Base-by-base conservation (phyloP, 2,113 vertebrate species). In the Pholis gunnellus region DNA sequence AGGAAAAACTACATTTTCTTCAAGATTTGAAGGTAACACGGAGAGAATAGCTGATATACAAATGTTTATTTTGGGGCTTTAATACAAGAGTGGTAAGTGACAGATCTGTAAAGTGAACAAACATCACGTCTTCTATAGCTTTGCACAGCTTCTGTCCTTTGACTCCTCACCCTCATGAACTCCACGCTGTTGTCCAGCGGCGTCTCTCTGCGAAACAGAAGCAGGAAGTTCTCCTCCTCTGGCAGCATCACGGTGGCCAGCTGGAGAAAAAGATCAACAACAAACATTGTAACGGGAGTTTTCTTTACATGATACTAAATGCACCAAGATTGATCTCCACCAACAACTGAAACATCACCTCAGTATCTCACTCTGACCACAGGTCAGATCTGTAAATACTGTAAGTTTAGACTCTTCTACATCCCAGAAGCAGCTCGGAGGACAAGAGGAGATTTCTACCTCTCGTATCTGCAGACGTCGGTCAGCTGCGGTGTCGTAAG, bases 151-250 rank as follows among this genome's bases (percentile, higher is more conserved):
- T 31, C 29, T 2, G 2, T 31, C 29, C 71, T 81, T 77, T 68
- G 68, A 79, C 48, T 95, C 95, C 96, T 88, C 76, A 98, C 98
- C 96, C 96, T 92, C 97, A 99, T 99, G 59, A 99, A 99, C 93
- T 98, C 97, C 90, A 99, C 97, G 0, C 98, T 99, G 93, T 96
- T 97, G 91, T 98, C 96, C 95, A 99, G 89, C 2, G 97, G 97
- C 1, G 95, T 95, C 94, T 99, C 98, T 82, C 95, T 85, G 79
- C 95, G 97, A 84, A 99, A 99, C 85, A 98, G 89, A 70, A 98
- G 94, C 64, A 99, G 94, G 86, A 99, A 99, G 88, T 97, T 97
- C 87, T 98, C 97, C 50, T 98, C 97, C 71, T 97, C 96, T 0
- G 96, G 94, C 65, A 99, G 91, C 88, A 98, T 92, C 83, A 95